Percentiles rank a stretch among this genome's conserved stretches.
phyloP scores from a whole-genome alignment of 2,113 vertebrate species.

The Phalacrocorax brasilianus region DNA sequence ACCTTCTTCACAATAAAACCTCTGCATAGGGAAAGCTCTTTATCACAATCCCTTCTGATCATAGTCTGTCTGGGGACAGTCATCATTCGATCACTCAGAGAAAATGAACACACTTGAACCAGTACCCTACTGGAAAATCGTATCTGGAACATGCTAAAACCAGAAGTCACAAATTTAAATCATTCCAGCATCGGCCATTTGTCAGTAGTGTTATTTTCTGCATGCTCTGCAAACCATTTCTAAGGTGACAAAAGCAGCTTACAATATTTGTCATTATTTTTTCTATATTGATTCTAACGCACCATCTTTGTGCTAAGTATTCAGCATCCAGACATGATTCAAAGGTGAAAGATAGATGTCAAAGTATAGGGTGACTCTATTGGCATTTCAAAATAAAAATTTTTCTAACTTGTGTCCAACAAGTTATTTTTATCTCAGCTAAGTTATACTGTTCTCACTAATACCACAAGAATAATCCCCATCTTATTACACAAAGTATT shows the following conservation, averaged over 20 bases:
- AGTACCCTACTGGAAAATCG: not conserved
- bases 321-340: not conserved
- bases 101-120: not conserved
- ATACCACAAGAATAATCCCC: not conserved
- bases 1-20: not conserved
- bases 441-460: not conserved
- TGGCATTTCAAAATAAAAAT: not conserved
- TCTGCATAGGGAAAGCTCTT: not conserved
- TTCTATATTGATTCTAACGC: not conserved
- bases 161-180: not conserved
- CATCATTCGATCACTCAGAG: not conserved
- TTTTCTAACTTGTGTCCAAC: not conserved
- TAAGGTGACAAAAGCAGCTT: not conserved
- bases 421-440: not conserved
- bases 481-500: not conserved
- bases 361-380: not conserved
- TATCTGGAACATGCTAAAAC: not conserved
- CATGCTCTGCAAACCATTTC: rapidly evolving
- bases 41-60: not conserved
- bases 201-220: not conserved
- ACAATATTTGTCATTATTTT: not conserved
- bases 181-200: not conserved
- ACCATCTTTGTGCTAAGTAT: rapidly evolving
- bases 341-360: not conserved
- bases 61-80: not conserved